Base-by-base conservation (phyloP, 1,140 invertebrate species). In the Oryzaephilus surinamensis region DNA sequence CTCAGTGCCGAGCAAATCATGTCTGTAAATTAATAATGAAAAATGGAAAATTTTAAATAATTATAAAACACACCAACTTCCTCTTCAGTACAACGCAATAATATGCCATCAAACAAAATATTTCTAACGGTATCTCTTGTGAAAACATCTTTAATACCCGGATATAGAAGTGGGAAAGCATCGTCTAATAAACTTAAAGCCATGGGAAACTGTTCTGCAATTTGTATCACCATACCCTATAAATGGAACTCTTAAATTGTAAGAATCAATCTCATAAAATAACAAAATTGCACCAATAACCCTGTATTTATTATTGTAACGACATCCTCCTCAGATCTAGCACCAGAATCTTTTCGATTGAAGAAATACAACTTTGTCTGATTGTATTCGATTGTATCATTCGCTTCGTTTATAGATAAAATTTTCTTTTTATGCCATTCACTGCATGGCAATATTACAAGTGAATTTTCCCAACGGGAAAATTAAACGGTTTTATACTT, bases 71-170 rank as follows among this genome's bases (percentile, higher is more conserved):
- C 48, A 70, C 67, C 60, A 19, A 70, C 50, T 34, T 66, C 60
- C 14, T 62, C 61, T 2, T 63, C 60, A 5, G 55, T 52, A 32
- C 74, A 77, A 41, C 66, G 67, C 6, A 77, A 59, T 32, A 55
- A 60, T 16, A 74, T 52, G 7, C 74, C 74, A 38, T 73, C 69
- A 45, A 74, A 77, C 16, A 76, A 57, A 6, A 76, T 50, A 27
- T 73, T 65, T 12, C 50, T 63, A 1, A 65, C 69, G 31, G 65
- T 67, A 0, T 64, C 63, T 10, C 53, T 64, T 14, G 72, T 19
- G 54, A 76, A 76, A 0, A 70, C 51, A 35, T 66, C 63, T 2
- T 52, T 63, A 1, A 68, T 54, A 10, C 64, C 57, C 0, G 61
- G 51, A 51, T 70, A 76, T 18, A 76, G 61, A 20, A 55, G 46